phyloP scores from a whole-genome alignment of 2,888 invertebrate species.

The Protophormia terraenovae region DNA sequence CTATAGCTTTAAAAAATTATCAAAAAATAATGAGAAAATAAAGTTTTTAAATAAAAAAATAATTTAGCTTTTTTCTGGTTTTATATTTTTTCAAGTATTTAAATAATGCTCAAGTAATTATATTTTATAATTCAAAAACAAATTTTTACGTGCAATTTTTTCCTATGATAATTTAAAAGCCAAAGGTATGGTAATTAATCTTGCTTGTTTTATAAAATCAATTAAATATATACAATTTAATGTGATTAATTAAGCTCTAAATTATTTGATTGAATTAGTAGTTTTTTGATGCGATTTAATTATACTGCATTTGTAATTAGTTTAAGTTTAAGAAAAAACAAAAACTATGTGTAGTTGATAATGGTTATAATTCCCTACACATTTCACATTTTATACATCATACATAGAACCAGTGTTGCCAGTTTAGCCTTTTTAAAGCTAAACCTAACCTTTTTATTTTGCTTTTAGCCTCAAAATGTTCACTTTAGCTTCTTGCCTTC shows the following conservation, averaged over 20 bases:
- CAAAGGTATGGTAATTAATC: neutral
- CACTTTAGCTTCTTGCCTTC: no score
- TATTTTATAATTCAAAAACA: neutral
- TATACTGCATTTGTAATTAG: neutral
- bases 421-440: no score
- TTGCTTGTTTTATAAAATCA: neutral
- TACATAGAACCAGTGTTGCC: no score
- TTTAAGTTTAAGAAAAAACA: neutral
- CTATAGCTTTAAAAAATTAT: no score
- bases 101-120: neutral
- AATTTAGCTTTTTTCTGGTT: neutral
- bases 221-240: neutral
- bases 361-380: no score
- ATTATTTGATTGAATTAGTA: neutral
- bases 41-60: no score
- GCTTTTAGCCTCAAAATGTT: no score
- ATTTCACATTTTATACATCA: no score
- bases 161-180: neutral
- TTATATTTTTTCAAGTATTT: neutral
- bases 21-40: no score
- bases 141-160: neutral
- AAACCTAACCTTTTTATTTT: no score
- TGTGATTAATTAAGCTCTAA: neutral
- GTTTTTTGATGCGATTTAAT: neutral
- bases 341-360: no score